Base-by-base conservation (phyloP, 2,797 vertebrate genomes). In the Anomalospiza imberbis region DNA sequence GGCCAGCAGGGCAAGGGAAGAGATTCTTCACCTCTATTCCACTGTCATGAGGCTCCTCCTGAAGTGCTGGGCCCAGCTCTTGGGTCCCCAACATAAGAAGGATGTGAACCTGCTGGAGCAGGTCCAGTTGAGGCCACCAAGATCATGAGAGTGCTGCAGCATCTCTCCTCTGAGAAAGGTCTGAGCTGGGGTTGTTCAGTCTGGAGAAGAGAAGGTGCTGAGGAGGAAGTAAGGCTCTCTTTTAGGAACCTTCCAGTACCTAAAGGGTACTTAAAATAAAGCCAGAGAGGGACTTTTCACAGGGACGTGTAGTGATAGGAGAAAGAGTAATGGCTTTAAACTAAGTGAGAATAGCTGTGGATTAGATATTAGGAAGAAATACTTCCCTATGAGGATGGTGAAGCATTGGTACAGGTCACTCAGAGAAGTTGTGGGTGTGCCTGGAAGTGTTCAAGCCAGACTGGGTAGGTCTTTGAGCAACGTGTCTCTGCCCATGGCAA, bases 401-500 rank as follows among this genome's bases (percentile, higher is more conserved):
- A 66, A 36, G 22, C 40, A 24, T 7, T 57, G 36, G 24, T n/a
- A 31, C 4, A 51, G 12, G 6, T 7, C 83, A 17, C 18, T 50
- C 38, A 71, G 45, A 40, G 45, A 47, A 32, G 24, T 12, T 42
- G 58, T 28, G 34, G 6, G 24, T 72, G 18, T 71, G 14, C 8
- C n/a, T 58, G n/a, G 57, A 51, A 57, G 13, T 17, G n/a, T 17
- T 47, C 29, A 28, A 53, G 25, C n/a, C 58, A 58, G 12, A 4
- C 45, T 65, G 12, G 38, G 11, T 5, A 53, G 25, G 29, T 17
- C 6, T 84, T 77, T 58, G 38, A 71, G 14, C 25, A 57, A 18
- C 0, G 0, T 45, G 29, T 19, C 36, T 55, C 12, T 34, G 29
- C n/a, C 51, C 40, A 10, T 17, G 21, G 25, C 25, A 51, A 15